Evolutionary conservation across 2,888 invertebrate species (phyloP), one percentile per base, ranked within the genome.

Genomic region (Cosmorhoe ocellata): DNA sequence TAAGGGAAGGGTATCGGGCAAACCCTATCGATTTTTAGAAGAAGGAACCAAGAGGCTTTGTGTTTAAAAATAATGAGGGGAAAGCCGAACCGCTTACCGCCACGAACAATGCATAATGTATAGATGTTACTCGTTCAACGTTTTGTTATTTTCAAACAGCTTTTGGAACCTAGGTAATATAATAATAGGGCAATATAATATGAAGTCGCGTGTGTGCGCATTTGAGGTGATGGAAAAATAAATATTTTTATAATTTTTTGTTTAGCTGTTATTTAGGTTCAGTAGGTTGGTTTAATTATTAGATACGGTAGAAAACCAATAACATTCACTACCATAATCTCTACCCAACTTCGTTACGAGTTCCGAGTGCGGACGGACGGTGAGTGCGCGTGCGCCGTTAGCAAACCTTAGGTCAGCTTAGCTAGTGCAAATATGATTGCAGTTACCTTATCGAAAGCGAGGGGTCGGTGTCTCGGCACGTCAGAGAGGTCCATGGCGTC

Each of bases 371-470:
- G n/a, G n/a, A n/a, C n/a, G n/a, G n/a, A n/a, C n/a, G n/a, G n/a
- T n/a, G n/a, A n/a, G n/a, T 33, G 26, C 28, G 26, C 18, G 26
- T 18, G 18, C 9, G 34, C 11, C 22, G 11, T 11, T 11, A 22
- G 2, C 2, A 6, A 11, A 2, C 18, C 3, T 4, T 18, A 18
- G n/a, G n/a, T n/a, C n/a, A n/a, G n/a, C n/a, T n/a, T n/a, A n/a
- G n/a, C n/a, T n/a, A n/a, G n/a, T n/a, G n/a, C n/a, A n/a, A n/a
- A n/a, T n/a, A n/a, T n/a, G n/a, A n/a, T n/a, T 33, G 33, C 12
- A 10, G 26, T 81, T 77, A 94, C 94, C 93, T 94, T 94, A 90
- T 94, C 94, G 90, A 94, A 94, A 81, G 93, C 93, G 85, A 93
- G 91, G 74, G 94, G 94, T 90, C 94, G 91, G 86, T 92, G 87